Conservation (phyloP, 2,113 vertebrate species). For the Scartelaos histophorus region DNA sequence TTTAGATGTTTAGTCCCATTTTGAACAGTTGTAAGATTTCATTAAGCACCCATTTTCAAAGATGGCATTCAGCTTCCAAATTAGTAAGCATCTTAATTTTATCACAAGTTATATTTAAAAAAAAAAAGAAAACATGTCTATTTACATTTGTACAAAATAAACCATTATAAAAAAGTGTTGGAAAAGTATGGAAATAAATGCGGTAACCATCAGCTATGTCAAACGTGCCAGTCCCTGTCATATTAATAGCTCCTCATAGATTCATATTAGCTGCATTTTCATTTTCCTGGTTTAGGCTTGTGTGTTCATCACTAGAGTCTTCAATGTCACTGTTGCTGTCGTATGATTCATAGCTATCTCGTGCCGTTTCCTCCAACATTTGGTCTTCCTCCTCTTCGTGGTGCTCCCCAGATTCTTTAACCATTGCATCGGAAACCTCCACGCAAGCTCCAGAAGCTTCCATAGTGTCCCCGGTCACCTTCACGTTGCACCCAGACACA, state of each 20-base stretch:
- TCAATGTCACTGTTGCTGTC: constrained; percentile 13
- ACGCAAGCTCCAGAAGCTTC: too few relatives aligned
- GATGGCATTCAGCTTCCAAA: not conserved
- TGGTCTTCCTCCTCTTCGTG: not conserved
- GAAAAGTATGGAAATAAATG: not conserved
- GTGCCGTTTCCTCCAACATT: not conserved
- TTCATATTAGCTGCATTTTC: not conserved
- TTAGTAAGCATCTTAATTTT: constrained; percentile 8
- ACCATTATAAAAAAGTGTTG: constrained; percentile 11
- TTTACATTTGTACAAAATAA: constrained; percentile 26
- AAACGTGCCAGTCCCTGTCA: not conserved
- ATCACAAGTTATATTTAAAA: constrained; percentile 8
- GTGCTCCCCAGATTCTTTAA: not conserved
- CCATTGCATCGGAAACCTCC: not conserved
- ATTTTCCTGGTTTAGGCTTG: not conserved
- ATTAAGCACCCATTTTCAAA: not conserved
- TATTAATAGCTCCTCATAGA: not conserved
- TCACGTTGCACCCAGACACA: not conserved
- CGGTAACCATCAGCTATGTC: not conserved
- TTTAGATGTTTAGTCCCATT: too few relatives aligned
- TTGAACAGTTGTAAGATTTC: not conserved
- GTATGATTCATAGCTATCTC: not conserved
- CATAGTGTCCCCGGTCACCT: not conserved
- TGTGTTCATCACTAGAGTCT: not conserved
- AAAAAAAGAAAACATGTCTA: constrained; percentile 19